Evolutionary conservation across 92 coral and sea anemone species (phyloP), one percentile per base, ranked within the genome.

Genomic region (Porites cylindrica): DNA sequence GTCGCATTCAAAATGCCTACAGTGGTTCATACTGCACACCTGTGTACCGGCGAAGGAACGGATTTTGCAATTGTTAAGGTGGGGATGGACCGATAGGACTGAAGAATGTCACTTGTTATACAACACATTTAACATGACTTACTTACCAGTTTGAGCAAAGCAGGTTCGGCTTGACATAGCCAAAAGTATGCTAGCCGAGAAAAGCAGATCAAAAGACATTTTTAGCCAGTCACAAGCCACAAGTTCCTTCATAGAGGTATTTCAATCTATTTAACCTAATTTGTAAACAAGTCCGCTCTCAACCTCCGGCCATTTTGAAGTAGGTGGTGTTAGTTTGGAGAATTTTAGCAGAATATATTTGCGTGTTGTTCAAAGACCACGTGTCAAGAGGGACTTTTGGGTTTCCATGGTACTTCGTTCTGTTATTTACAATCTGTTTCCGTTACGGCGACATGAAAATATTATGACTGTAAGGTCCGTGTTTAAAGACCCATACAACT

Each of bases 81-180:
- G 13, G 61, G 12, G 61, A 56, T 56, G 16, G 61, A 2, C 61
- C 14, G 16, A 14, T 56, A 56, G 11, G 66, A 16, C 66, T 16
- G 13, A 62, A 62, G n/a, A 18, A 19, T 66, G 11, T n/a, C 29
- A 20, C 19, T 4, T 38, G 6, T 38, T 4, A 38, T 38, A 38
- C 47, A 38, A 38, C 47, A 38, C 6, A 38, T 38, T 38, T 38
- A 38, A 38, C 47, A 38, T 38, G 47, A 56, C 61, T 56, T 54
- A 8, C 84, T 80, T 66, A 80, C 84, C 75, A 1, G 51, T 51
- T 21, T 70, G 84, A 52, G 84, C 84, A 50, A 53, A 51, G 8
- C 65, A 66, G 9, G 32, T 3, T 16, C 23, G 47, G 26, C 21
- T 18, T 2, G 75, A 14, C 75, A 80, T 12, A 10, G 62, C 13